Evolutionary conservation across 2,113 vertebrate genomes (phyloP).

Genomic region (Toxotes jaculatrix): DNA sequence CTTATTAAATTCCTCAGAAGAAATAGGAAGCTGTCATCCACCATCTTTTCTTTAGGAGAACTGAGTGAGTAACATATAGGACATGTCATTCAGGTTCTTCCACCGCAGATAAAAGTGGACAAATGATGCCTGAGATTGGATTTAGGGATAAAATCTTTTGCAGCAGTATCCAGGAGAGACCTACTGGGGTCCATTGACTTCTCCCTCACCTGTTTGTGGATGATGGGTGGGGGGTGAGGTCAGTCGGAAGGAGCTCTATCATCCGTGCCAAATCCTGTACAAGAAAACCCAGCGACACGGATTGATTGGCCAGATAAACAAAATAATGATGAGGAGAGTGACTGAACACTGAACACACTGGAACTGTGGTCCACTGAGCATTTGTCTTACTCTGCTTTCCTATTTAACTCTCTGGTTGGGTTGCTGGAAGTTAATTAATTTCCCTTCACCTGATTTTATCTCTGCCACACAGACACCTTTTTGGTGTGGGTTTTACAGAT

Average conservation of each 20-base stretch:
- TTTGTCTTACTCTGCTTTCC: constrained; percentile 55
- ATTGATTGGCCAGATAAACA: constrained; percentile 52
- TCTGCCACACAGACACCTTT: constrained; percentile 26
- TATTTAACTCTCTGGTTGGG: constrained; percentile 49
- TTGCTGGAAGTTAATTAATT: constrained; percentile 70
- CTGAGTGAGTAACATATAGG: background rate
- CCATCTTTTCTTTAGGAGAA: constrained; percentile 3
- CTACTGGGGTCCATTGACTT: constrained; percentile 29
- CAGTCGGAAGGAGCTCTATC: constrained; percentile 21
- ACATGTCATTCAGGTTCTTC: constrained; percentile 4
- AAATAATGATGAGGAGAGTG: constrained; percentile 35
- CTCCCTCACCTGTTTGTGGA: constrained; percentile 22
- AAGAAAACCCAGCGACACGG: constrained; percentile 19
- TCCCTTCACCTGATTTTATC: constrained; percentile 59
- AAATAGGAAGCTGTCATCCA: background rate
- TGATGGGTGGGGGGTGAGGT: constrained; percentile 42
- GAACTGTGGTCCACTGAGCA: constrained; percentile 33
- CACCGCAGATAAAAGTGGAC: constrained; percentile 19
- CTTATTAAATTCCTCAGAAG: background rate
- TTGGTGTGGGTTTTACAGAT: constrained; percentile 11
- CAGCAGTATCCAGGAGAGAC: constrained; percentile 27
- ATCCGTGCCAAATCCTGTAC: constrained; percentile 27
- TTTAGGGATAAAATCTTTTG: constrained; percentile 17
- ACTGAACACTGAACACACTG: constrained; percentile 40
- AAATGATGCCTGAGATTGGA: constrained; percentile 50